Base-by-base conservation (phyloP, 2,113 vertebrate genomes). In the Bagarius yarrelli region DNA sequence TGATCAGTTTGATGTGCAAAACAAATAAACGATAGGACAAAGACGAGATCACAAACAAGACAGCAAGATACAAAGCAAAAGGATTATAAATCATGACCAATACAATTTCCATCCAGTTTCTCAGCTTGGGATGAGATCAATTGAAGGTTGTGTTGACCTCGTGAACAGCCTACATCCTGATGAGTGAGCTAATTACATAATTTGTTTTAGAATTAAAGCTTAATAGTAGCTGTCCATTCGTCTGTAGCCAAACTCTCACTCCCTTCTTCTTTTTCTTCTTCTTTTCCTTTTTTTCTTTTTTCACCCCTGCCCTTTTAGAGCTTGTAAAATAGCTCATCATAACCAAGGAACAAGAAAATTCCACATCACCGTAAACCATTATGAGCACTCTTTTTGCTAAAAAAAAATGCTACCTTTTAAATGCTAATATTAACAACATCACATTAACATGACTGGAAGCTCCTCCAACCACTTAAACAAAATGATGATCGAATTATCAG, bases 131-230 rank as follows among this genome's bases (percentile, higher is more conserved):
- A 88, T 78, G 88, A 86, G 91, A 92, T 90, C 89, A 89, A 91
- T 88, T 90, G 91, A 93, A 94, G 93, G 93, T 93, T 92, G 90
- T 56, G 50, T 84, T 76, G 91, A 91, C 91, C 92, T 92, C 89
- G 92, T 90, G 87, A 89, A 89, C 89, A 90, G 91, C 91, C 91
- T 90, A 91, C 90, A 93, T 93, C 90, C 90, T 89, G 87, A 92
- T 88, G 90, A 90, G 90, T 85, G 85, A 70, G 90, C 91, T 94
- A 94, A 93, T 92, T 93, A 91, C 91, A 90, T 93, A 93, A 94
- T 94, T 94, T 93, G 92, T 92, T 93, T 93, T 89, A 90, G 91
- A 92, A 92, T 93, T 93, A 93, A 90, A 90, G 23, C 55, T 76
- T 76, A 57, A 76, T 59, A 76, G 73, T 32, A 86, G 89, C 85